Evolutionary conservation across 1,140 invertebrate species (phyloP), one percentile per base, ranked within the genome.

Genomic region (Hestina assimilis): DNA sequence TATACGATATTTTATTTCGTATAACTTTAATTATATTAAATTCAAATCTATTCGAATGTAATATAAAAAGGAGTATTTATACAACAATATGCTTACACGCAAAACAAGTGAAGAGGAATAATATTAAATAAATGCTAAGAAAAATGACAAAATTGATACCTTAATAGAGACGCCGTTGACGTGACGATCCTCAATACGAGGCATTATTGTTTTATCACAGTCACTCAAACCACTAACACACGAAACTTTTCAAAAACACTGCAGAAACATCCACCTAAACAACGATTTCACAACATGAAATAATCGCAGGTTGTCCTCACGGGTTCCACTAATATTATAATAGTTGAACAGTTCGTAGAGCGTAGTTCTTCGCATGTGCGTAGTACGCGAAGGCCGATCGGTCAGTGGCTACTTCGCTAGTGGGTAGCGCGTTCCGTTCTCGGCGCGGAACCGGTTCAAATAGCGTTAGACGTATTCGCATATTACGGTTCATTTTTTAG

Each of bases 261-360:
- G n/a, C n/a, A n/a, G n/a, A n/a, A n/a, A n/a, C n/a, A n/a, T n/a
- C n/a, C n/a, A n/a, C n/a, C n/a, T n/a, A n/a, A n/a, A n/a, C n/a
- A n/a, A n/a, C 11, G 12, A 33, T 33, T 46, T 46, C 43, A 46
- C 43, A 46, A 46, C 21, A 45, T 23, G n/a, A n/a, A n/a, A 26
- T 45, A 45, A 43, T 26, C n/a, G 21, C 4, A 12, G 19, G 41
- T 12, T 11, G 38, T 41, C 19, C 35, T 19, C 23, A 21, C 11
- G 2, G 4, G 11, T 26, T 12, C 8, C 4, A 26, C 21, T 14
- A 43, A 11, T 31, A 31, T 3, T 3, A 11, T 31, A 11, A 26
- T 26, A 24, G 40, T 1, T 42, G 14, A 14, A 23, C 7, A 20
- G 8, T 19, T 1, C 42, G 26, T 15, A 45, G 14, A n/a, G n/a